Base-by-base conservation (phyloP, 2,113 vertebrate genomes). In the Macquaria ambigua region DNA sequence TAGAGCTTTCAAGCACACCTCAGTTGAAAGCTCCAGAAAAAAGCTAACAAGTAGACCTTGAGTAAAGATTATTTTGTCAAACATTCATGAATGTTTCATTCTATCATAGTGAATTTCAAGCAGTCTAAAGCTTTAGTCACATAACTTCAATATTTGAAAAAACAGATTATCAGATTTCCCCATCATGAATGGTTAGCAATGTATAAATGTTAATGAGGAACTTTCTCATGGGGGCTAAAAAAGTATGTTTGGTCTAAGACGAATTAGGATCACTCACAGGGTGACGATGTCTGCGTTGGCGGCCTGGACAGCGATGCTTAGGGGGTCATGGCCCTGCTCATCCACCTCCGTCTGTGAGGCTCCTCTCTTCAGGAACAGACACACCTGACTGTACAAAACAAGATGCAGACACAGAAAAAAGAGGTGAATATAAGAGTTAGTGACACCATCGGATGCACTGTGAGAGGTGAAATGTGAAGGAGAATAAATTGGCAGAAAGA, bases 271-370 rank as follows among this genome's bases (percentile, higher is more conserved):
- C 5, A 95, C 97, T 96, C 88, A 99, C 98, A 99, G 87, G 12
- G 98, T 99, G 79, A 99, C 98, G 63, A 99, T 99, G 87, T 99
- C 98, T 4, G 98, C 98, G 55, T 99, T 99, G 88, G 98, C 98
- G 21, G 98, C 97, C 93, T 99, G 97, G 64, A 99, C 96, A 31
- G 98, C 98, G 55, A 99, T 98, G 66, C 94, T 98, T 70, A 99
- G 72, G 16, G 98, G 98, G 90, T 98, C 98, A 48, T 98, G 98
- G 53, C 97, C 97, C 46, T 98, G 97, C 86, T 97, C 97, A 41
- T 99, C 98, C 71, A 97, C 95, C 84, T 98, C 98, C 6, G 97
- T 96, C 89, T 99, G 98, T 77, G 97, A 98, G 41, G 98, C 98
- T 87, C 98, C 98, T 89, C 98, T 96, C 94, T 99, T 99, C 77